Evolutionary conservation across 2,797 vertebrate genomes (phyloP), one percentile per base, ranked within the genome.

Genomic region (Antrozous pallidus): DNA sequence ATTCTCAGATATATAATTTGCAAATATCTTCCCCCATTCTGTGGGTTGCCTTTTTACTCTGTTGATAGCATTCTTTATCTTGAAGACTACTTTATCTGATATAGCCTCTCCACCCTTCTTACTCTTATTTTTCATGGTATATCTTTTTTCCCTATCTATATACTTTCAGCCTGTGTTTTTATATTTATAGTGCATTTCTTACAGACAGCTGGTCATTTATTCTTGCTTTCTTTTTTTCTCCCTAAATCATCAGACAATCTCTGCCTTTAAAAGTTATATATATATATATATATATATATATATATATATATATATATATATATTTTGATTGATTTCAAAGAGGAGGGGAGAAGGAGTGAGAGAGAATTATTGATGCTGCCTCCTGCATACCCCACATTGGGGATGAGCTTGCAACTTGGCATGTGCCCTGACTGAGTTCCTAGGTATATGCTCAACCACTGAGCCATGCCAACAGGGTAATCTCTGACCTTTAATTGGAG

Each of bases 401-500:
- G 28, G 13, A 61, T 61, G 58, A 61, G 26, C 28, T 31, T 61
- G 26, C 12, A 61, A 14, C 26, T 28, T 61, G 58, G 28, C 58
- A 61, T 61, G 58, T 61, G 26, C 26, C 28, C 58, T 61, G 58
- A 61, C 28, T 61, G 56, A 26, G 58, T 61, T 61, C 26, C 28
- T 61, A 61, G 58, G 12, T 58, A 6, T 61, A 61, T 5, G 2
- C 58, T 61, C 58, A 58, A 14, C 56, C 26, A 58, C 4, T 58
- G 56, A 58, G 56, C 56, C 24, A 58, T 58, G 56, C 26, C 26
- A 12, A 28, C 26, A 6, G 56, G 58, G 73, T 65, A 67, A 71
- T 75, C 40, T 87, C 67, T 54, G 65, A 58, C 26, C 91, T 94
- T 92, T 95, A 93, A 91, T 63, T 96, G 87, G 22, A 71, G 33